These are phyloP conservation scores for Stegophylla sp. DNA, from an alignment of 2,888 invertebrate genomes.

Conservation along the genomic window DNA sequence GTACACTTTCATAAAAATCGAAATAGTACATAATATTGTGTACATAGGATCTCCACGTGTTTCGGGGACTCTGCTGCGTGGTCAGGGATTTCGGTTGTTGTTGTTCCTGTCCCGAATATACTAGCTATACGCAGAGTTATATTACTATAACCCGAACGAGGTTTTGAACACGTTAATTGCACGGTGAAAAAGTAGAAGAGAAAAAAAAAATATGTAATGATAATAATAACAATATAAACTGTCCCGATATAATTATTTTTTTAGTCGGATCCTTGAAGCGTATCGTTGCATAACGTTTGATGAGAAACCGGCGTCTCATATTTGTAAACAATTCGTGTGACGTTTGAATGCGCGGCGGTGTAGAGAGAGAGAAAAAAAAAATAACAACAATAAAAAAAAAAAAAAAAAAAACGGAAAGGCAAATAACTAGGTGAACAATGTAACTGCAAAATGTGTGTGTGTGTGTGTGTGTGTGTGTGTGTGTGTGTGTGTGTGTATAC, in stretches of 20 bases:
- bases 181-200: not conserved
- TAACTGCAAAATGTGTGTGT: constrained; percentile 16
- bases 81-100: not conserved
- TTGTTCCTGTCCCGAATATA: too few relatives aligned
- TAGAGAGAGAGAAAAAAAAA: constrained; percentile 34
- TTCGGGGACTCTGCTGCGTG: not conserved
- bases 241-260: constrained; percentile 44
- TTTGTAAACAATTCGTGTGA: constrained; percentile 47
- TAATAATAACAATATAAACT: constrained; percentile 19
- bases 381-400: not conserved
- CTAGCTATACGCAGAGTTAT: not conserved
- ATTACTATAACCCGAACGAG: not conserved
- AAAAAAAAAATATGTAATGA: too few relatives aligned
- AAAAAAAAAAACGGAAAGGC: constrained; percentile 20
- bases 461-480: not conserved
- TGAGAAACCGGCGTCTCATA: constrained; percentile 47
- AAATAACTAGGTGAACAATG: constrained; percentile 55
- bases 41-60: too few relatives aligned
- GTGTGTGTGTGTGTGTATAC: too few relatives aligned
- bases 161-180: constrained; percentile 38
- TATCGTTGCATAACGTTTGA: constrained; percentile 57
- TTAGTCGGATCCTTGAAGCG: constrained; percentile 29
- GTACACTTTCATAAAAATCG: too few relatives aligned
- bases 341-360: not conserved
- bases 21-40: too few relatives aligned